Base-by-base conservation (phyloP, 1,140 invertebrate genomes). In the Palaemon carinicauda region DNA sequence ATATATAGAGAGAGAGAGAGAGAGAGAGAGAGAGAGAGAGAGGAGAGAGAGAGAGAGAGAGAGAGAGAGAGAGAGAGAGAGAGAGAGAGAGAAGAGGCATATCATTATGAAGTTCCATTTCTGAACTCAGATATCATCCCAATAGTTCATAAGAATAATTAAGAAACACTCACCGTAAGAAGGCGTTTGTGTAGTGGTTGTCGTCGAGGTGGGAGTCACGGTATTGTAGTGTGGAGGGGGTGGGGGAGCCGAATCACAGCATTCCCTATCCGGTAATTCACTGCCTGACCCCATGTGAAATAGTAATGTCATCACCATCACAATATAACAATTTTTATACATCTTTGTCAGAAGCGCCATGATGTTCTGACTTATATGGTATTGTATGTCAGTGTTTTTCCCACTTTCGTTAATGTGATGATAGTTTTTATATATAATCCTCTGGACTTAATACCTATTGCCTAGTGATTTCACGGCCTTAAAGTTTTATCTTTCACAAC, bases 201-300 rank as follows among this genome's bases (percentile, higher is more conserved):
- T 52, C 41, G 80, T 81, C 56, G 80, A 71, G 54, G 80, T 81
- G 56, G 80, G 71, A n/a, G 80, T 81, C 31, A 71, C 56, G 29
- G 80, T 81, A 33, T 50, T 56, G 54, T 81, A 81, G 80, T 81
- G 80, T 51, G 80, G 80, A 19, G 80, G 80, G 10, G 80, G 80
- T 3, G 80, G 80, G 0, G 80, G 80, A 3, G 80, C 80, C 50
- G 80, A 81, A 65, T 81, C 80, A 50, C 80, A 81, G 29, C 80
- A 81, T 60, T 81, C 80, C 2, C 80, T 31, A 3, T 81, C 80
- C 12, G 80, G 80, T 17, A 81, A 21, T 24, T 81, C 80, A 15
- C 80, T 81, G 17, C 19, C 54, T 17, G 60, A 9, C 31, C 33
- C 60, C 19, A 71, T 21, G 5, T 2, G 1, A 12, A 41, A 56